Evolutionary conservation across 2,113 vertebrate species (phyloP).

Genomic region (Microtus oregoni): DNA sequence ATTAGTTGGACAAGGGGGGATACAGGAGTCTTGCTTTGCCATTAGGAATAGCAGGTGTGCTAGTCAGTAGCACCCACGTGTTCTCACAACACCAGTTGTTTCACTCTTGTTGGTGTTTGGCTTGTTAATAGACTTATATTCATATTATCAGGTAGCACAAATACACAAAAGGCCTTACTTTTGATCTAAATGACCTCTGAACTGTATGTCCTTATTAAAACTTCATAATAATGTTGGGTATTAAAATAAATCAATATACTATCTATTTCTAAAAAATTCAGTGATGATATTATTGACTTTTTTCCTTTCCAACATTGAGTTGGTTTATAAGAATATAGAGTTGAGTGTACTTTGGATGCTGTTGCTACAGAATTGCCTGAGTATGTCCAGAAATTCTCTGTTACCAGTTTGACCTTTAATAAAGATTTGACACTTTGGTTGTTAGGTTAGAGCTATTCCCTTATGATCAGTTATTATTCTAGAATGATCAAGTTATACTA

Average conservation of each 20-base stretch:
- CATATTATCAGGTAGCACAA: background rate
- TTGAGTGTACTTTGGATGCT: background rate
- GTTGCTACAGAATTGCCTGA: background rate
- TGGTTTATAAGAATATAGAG: conserved; percentile 46
- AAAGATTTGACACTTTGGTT: background rate
- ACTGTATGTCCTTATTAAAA: background rate
- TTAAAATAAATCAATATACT: conserved; percentile 34
- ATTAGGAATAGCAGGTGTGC: background rate
- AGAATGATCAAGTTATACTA: background rate
- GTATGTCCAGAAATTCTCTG: background rate
- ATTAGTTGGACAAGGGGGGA: background rate
- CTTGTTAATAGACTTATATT: conserved; percentile 29
- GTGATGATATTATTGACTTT: background rate
- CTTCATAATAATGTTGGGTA: background rate
- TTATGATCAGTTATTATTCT: conserved; percentile 15
- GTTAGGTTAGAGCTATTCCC: conserved; percentile 3
- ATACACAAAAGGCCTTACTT: conserved; percentile 12
- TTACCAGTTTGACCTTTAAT: conserved; percentile 8
- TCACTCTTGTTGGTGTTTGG: conserved; percentile 50
- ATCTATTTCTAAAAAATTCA: conserved; percentile 39
- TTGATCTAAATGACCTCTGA: conserved; percentile 46
- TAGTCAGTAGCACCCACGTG: background rate
- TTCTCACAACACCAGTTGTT: conserved; percentile 41
- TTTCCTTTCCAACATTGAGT: background rate
- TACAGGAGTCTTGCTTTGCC: conserved; percentile 22